Base-by-base conservation (phyloP, 2,888 invertebrate genomes). In the Eilema caniola region DNA sequence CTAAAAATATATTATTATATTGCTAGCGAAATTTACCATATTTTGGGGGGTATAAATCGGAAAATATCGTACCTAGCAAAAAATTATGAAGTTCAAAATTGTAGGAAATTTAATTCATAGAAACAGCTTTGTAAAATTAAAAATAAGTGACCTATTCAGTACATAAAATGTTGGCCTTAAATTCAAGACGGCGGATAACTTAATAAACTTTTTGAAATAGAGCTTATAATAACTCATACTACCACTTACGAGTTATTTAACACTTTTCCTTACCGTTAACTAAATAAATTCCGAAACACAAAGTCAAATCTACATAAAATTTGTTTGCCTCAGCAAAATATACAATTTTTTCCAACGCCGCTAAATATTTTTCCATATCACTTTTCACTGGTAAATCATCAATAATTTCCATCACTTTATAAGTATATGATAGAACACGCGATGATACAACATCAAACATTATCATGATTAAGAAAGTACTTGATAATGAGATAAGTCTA, bases 201-300 rank as follows among this genome's bases (percentile, higher is more conserved):
- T n/a, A n/a, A n/a, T n/a, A n/a, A n/a, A n/a, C n/a, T n/a, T n/a
- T n/a, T n/a, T 11, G 16, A 16, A 20, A 41, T 20, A 47, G 0
- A 47, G 7, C 7, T 47, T 47, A 41, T 41, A 14, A 41, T 12
- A 41, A 3, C 41, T 41, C 0, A 41, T 14, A 41, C 14, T 41
- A 41, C 20, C 31, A 33, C 1, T 8, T 33, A 33, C 8, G 31
- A 33, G 2, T 14, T 47, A 14, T 47, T 47, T 20, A 47, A 7
- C 20, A 20, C 8, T 53, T 62, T 23, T 1, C 31, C 84, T 87
- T 85, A 93, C 93, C 92, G 31, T 87, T 87, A 3, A 83, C 72
- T 41, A 93, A 72, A 82, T 92, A 91, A 70, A 93, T 74, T 56
- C 91, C 93, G 56, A 90, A 90, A 20, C 75, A 83, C 31, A 88